A percentile compares a stretch with the other conserved stretches of the same genome.
These are phyloP conservation scores for Squalus acanthias DNA, from an alignment of 2,797 vertebrate species.

Conservation along the genomic window DNA sequence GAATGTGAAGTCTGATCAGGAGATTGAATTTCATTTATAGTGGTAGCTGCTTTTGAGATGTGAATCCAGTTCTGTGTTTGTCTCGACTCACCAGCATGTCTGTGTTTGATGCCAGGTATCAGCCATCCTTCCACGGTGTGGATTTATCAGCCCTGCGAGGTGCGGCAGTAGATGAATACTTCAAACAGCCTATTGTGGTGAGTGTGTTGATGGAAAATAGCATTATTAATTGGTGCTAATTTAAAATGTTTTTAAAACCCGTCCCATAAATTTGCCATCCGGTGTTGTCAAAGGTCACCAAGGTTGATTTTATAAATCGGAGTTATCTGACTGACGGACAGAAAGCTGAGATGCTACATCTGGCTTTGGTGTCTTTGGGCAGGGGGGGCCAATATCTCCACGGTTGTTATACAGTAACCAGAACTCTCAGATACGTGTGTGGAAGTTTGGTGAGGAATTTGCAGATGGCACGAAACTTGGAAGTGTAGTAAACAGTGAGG, in stretches of 20 bases:
- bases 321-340: neutral
- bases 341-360: neutral
- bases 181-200: conserved; percentile 92
- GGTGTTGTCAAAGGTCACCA: too few species aligned
- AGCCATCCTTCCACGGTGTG: conserved; percentile 91
- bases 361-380: neutral
- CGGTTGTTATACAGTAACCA: neutral
- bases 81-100: neutral
- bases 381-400: neutral
- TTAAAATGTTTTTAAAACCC: neutral
- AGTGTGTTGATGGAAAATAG: conserved; percentile 38
- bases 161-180: conserved; percentile 91
- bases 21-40: neutral
- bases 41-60: neutral
- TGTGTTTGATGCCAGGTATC: conserved; percentile 68
- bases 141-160: conserved; percentile 90
- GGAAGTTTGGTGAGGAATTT: neutral
- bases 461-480: too few species aligned
- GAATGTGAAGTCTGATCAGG: too few species aligned
- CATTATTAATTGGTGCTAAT: neutral
- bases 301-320: neutral
- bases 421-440: neutral
- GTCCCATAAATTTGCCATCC: neutral
- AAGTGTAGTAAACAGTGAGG: too few species aligned
- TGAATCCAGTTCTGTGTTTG: neutral